These are phyloP conservation scores for Eupithecia dodoneata DNA, from an alignment of 2,888 invertebrate genomes.

Conservation along the genomic window DNA sequence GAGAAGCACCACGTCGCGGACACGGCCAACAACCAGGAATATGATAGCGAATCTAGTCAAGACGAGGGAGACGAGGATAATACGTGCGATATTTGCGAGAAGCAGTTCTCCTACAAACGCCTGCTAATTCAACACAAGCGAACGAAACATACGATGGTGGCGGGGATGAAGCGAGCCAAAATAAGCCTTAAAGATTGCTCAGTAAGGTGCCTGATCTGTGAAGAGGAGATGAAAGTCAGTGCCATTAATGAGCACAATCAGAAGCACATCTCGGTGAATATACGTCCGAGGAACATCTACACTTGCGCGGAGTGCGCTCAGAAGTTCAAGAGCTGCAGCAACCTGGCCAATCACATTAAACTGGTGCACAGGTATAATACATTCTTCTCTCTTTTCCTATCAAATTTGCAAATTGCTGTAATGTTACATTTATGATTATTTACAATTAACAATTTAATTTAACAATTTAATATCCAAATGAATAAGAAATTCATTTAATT, in stretches of 20 bases:
- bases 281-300: slow-evolving; percentile 76
- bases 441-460: too few relatives aligned
- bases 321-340: slow-evolving; percentile 73
- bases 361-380: slow-evolving; percentile 63
- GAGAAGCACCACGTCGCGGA: slow-evolving; percentile 45
- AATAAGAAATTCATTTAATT: too few relatives aligned
- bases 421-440: too few relatives aligned
- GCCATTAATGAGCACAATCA: slow-evolving; percentile 76
- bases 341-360: slow-evolving; percentile 74
- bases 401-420: too few relatives aligned
- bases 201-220: slow-evolving; percentile 77
- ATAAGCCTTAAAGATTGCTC: slow-evolving; percentile 74
- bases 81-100: slow-evolving; percentile 80
- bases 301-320: slow-evolving; percentile 74
- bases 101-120: slow-evolving; percentile 76
- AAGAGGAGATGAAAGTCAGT: slow-evolving; percentile 75
- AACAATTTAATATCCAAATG: too few relatives aligned
- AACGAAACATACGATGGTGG: slow-evolving; percentile 76
- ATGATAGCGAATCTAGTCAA: slow-evolving; percentile 72
- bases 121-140: slow-evolving; percentile 73
- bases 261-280: slow-evolving; percentile 69
- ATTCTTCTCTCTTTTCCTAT: not conserved
- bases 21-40: slow-evolving; percentile 38
- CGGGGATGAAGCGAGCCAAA: slow-evolving; percentile 73
- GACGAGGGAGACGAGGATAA: slow-evolving; percentile 74